phyloP scores from a whole-genome alignment of 2,888 invertebrate genomes.

The Hyposoter dolosus region DNA sequence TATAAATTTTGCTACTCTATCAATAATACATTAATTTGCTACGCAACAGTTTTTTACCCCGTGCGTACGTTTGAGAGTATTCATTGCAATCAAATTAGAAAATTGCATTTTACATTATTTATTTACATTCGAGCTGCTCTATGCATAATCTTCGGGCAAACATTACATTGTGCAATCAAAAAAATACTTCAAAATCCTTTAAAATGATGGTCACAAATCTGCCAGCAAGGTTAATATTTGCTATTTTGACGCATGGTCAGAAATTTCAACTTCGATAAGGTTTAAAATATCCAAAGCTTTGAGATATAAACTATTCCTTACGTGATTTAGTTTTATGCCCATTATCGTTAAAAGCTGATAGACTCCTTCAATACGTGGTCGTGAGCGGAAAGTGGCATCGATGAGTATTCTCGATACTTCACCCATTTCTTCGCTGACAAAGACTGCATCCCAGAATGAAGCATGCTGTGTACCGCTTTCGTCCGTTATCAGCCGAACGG shows the following conservation, averaged over 20 bases:
- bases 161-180: neutral
- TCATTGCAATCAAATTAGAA: neutral
- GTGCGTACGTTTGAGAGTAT: no score
- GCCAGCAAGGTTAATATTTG: neutral
- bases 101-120: no score
- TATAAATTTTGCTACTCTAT: no score
- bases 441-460: constrained; percentile 21
- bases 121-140: no score
- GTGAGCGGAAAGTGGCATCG: constrained; percentile 34
- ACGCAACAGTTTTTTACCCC: no score
- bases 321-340: constrained; percentile 51
- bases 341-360: constrained; percentile 46
- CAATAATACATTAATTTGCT: no score
- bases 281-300: no score
- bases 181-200: neutral
- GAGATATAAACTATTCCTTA: no score
- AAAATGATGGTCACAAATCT: neutral
- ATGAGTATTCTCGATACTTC: constrained; percentile 27
- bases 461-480: constrained; percentile 33
- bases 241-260: neutral
- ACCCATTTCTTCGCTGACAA: constrained; percentile 27
- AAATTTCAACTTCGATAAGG: no score
- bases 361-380: constrained; percentile 30
- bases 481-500: constrained; percentile 3
- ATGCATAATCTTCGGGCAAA: neutral